Evolutionary conservation across 2,797 vertebrate species (phyloP).

Genomic region (Gastrophryne carolinensis): DNA sequence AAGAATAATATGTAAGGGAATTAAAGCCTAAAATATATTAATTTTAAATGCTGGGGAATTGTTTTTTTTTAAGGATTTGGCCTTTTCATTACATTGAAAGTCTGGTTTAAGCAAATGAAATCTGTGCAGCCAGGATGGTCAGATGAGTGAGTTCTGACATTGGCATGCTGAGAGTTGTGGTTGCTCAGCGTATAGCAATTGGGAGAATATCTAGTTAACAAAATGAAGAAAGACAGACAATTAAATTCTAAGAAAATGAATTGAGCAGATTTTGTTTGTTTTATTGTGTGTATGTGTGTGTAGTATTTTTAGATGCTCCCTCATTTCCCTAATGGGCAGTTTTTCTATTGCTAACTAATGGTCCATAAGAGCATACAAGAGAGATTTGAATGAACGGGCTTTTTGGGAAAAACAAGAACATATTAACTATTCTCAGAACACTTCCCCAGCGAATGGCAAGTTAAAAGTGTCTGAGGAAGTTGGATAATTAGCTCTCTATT

Average conservation of each 20-base stretch:
- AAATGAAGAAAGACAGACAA: slow-evolving; percentile 4
- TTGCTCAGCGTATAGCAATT: no score
- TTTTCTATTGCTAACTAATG: slow-evolving; percentile 37
- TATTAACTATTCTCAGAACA: not conserved
- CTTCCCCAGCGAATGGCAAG: not conserved
- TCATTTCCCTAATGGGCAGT: slow-evolving; percentile 42
- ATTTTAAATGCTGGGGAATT: no score
- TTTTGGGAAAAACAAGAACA: slow-evolving; percentile 23
- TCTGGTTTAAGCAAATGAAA: no score
- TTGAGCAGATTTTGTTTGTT: not conserved
- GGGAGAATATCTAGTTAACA: no score
- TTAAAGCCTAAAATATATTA: no score
- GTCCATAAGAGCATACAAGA: slow-evolving; percentile 38
- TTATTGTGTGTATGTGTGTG: not conserved
- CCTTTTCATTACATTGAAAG: no score
- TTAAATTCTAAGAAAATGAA: not conserved
- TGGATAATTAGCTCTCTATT: not conserved
- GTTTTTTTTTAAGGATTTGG: no score
- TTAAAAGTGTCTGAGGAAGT: not conserved
- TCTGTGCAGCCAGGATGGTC: no score
- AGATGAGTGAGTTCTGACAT: no score
- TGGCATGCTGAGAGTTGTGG: no score
- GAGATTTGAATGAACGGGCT: slow-evolving; percentile 27
- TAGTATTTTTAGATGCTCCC: slow-evolving; percentile 30
- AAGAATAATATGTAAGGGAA: no score